A percentile compares a stretch with the other conserved stretches of the same genome.
Evolutionary conservation across 2,113 vertebrate species (phyloP).

Genomic region (Anolis sagrei): DNA sequence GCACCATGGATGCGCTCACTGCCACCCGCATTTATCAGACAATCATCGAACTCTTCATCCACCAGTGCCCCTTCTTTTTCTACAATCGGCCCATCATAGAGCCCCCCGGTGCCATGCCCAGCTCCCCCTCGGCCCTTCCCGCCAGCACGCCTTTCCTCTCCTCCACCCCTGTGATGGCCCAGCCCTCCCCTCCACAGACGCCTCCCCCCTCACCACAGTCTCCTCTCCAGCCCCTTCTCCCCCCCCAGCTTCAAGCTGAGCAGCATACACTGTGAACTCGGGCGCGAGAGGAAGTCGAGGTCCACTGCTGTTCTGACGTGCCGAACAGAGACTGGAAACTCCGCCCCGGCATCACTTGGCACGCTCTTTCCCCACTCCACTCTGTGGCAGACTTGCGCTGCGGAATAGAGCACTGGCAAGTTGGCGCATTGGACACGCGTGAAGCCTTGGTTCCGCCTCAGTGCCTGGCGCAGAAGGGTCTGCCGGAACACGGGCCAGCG

Average conservation of each 20-base stretch:
- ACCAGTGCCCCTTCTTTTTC: conserved; percentile 94
- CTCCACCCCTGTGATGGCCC: neutral
- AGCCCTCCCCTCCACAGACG: conserved; percentile 74
- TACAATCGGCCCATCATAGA: conserved; percentile 86
- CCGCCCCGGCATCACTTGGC: neutral
- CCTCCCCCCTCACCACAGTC: conserved; percentile 86
- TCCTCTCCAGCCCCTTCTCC: conserved; percentile 80
- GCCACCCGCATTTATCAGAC: conserved; percentile 95
- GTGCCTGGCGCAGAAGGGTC: neutral
- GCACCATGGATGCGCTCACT: conserved; percentile 94
- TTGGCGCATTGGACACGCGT: neutral
- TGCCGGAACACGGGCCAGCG: neutral
- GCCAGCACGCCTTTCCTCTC: conserved; percentile 76
- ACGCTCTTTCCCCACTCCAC: neutral
- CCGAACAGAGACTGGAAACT: neutral
- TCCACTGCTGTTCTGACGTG: neutral
- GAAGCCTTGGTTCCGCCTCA: neutral
- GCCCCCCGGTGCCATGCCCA: conserved; percentile 76
- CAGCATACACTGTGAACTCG: conserved; percentile 87
- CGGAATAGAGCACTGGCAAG: rapidly evolving
- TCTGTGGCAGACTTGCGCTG: neutral
- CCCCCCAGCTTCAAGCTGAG: conserved; percentile 83
- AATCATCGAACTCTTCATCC: conserved; percentile 97
- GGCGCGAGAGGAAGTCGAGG: neutral
- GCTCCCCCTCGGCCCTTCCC: conserved; percentile 71